Evolutionary conservation across 2,888 invertebrate genomes (phyloP), one percentile per base, ranked within the genome.

Genomic region (Acheta domesticus): DNA sequence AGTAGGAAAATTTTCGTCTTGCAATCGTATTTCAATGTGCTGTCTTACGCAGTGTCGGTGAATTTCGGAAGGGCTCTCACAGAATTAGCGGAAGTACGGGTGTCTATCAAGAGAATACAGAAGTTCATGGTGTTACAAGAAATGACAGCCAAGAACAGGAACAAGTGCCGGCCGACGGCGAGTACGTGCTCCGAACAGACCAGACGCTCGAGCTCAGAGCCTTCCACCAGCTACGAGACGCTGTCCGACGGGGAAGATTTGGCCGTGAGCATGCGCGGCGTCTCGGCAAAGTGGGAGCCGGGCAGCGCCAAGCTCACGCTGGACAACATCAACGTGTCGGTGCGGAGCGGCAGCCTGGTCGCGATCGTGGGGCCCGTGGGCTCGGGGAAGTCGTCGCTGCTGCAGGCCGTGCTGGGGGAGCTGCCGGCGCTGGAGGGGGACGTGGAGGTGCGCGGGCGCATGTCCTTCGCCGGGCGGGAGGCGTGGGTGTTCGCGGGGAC

Each of bases 281-380:
- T 77, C 49, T 49, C 49, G 12, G 77, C 77, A 2, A 49, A 14
- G 49, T 77, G 77, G 77, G 77, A 77, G 1, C 85, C 86, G 1
- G 87, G 88, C 81, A 88, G 89, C n/a, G 87, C 88, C 2, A 82
- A 83, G 81, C 86, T 86, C 36, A 89, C 89, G 1, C 83, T 91
- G 50, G 86, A 86, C 76, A 86, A 89, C 80, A 87, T 93, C 12
- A 91, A 89, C 83, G 84, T 93, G 14, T 87, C 87, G 0, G 88
- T 93, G 2, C 88, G 89, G 8, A 83, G 86, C 0, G 88, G 89
- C 1, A 82, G 87, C 77, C 87, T 91, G 78, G 91, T 93, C 83
- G 95, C 94, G 2, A 89, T 97, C 21, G 93, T 97, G 81, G 97
- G 97, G 16, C 92, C 95, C 0, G 96, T 97, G 16, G 97, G 97